Conservation (phyloP, 2,888 invertebrate genomes). For the Dascillus cervinus region DNA sequence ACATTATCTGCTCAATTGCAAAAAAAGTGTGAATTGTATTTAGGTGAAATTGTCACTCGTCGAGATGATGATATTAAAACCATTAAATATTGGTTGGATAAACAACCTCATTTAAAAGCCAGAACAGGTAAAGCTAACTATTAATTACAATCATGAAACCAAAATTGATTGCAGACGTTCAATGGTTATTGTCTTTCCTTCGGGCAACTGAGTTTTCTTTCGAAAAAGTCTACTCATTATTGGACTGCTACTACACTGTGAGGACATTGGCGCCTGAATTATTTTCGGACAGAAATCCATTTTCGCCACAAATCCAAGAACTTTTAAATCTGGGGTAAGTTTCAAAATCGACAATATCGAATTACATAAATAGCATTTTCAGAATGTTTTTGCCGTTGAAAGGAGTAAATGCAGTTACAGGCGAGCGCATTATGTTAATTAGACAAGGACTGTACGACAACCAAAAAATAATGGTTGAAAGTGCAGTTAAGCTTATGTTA, state of each 20-base stretch:
- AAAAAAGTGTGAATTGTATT: too few species aligned
- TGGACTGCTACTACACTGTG: slow-evolving; percentile 52
- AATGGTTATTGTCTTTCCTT: slow-evolving; percentile 45
- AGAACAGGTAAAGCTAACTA: slow-evolving; percentile 50
- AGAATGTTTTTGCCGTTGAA: too few species aligned
- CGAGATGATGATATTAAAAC: slow-evolving; percentile 44
- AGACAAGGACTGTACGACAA: too few species aligned
- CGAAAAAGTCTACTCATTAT: slow-evolving; percentile 52
- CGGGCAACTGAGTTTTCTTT: slow-evolving; percentile 58
- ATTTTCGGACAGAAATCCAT: slow-evolving; percentile 36
- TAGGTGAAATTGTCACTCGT: too few species aligned
- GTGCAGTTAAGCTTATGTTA: too few species aligned
- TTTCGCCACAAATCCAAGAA: slow-evolving; percentile 22
- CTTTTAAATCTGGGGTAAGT: slow-evolving; percentile 41
- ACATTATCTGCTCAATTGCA: too few species aligned
- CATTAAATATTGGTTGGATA: slow-evolving; percentile 50
- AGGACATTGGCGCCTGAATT: slow-evolving; percentile 47
- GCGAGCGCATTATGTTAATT: too few species aligned
- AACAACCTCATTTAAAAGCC: slow-evolving; percentile 49
- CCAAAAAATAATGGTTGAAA: too few species aligned
- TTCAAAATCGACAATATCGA: too few species aligned
- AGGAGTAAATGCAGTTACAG: too few species aligned
- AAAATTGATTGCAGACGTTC: slow-evolving; percentile 2
- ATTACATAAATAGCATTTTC: too few species aligned
- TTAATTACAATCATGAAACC: too few species aligned